These are phyloP conservation scores for Malurus melanocephalus DNA, from an alignment of 2,113 vertebrate genomes.

Conservation along the genomic window DNA sequence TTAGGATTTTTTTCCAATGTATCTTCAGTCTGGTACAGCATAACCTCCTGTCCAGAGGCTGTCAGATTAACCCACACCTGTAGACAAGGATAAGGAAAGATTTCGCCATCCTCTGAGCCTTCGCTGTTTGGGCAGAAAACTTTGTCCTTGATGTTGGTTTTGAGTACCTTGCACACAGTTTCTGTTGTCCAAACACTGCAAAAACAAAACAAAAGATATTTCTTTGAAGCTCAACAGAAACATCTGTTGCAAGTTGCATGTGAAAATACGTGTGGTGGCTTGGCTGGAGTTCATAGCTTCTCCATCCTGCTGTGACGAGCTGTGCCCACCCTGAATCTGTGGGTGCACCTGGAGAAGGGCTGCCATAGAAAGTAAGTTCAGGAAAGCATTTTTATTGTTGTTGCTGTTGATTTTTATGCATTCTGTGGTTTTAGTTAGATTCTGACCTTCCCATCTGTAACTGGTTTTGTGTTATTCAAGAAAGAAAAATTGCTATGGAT, in stretches of 20 bases:
- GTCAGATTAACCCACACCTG: constrained; percentile 74
- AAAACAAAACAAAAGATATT: not conserved
- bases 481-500: not conserved
- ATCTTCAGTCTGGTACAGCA: constrained; percentile 77
- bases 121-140: not conserved
- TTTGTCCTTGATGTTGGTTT: constrained; percentile 62
- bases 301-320: fast-evolving
- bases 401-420: fast-evolving
- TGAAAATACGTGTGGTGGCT: not conserved
- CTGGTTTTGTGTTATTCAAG: not conserved
- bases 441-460: not conserved
- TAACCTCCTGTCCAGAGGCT: constrained; percentile 55
- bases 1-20: constrained; percentile 69
- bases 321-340: fast-evolving
- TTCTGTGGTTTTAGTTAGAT: not conserved
- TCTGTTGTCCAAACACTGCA: constrained; percentile 74
- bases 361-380: fast-evolving
- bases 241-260: fast-evolving
- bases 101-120: constrained; percentile 49
- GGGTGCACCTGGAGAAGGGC: not conserved
- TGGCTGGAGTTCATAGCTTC: not conserved
- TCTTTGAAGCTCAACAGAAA: not conserved
- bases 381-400: not conserved
- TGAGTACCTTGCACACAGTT: constrained; percentile 68
- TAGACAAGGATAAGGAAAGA: constrained; percentile 72